Conservation (phyloP, 2,888 invertebrate species). For the Camptogramma bilineatum region DNA sequence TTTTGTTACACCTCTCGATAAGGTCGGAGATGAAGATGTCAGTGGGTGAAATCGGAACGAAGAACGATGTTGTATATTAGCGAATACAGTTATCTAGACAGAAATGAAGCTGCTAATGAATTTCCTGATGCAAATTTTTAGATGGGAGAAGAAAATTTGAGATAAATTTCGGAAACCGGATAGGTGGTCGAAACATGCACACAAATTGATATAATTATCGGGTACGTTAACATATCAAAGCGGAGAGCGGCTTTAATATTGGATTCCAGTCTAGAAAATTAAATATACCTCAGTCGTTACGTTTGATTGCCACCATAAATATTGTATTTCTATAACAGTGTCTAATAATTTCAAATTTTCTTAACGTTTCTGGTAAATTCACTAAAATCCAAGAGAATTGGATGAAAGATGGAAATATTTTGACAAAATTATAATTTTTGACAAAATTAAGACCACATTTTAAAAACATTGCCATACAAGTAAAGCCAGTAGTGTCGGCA, state of each 20-base stretch:
- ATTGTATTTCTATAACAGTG: not conserved
- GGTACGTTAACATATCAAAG: constrained; percentile 12
- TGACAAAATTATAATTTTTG: no score
- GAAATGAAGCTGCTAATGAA: constrained; percentile 28
- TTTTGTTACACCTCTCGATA: constrained; percentile 48
- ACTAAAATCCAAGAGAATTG: no score
- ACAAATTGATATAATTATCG: constrained; percentile 24
- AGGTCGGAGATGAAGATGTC: constrained; percentile 45
- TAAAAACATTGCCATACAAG: constrained; percentile 16
- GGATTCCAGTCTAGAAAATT: constrained; percentile 3
- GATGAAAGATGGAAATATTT: no score
- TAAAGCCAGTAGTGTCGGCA: constrained; percentile 31
- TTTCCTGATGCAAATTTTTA: constrained; percentile 24
- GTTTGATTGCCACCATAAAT: constrained; percentile 4
- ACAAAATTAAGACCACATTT: not conserved
- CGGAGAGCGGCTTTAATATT: constrained; percentile 1
- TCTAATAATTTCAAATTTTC: not conserved
- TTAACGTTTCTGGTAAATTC: not conserved
- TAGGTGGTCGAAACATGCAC: constrained; percentile 12
- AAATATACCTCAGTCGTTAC: constrained; percentile 5
- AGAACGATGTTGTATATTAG: constrained; percentile 40
- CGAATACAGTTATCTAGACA: constrained; percentile 38
- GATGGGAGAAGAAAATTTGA: constrained; percentile 19
- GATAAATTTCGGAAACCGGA: constrained; percentile 16
- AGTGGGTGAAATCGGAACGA: constrained; percentile 43